Conservation (phyloP, 2,113 vertebrate genomes). For the Phrynosoma platyrhinos region DNA sequence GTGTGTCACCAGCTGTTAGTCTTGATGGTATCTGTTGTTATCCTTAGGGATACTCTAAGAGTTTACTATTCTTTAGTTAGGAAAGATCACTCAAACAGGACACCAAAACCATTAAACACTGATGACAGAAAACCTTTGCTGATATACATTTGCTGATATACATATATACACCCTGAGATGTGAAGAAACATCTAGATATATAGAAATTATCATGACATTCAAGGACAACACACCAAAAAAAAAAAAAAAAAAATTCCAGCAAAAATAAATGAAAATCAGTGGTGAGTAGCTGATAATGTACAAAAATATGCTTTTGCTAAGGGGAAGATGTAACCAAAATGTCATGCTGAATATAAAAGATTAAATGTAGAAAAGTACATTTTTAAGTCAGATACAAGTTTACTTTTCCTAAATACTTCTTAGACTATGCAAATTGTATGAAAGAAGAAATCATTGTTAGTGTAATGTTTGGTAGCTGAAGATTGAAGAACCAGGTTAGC, state of each 20-base stretch:
- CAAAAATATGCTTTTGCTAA: not conserved
- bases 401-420: not conserved
- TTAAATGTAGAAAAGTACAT: slow-evolving; percentile 29
- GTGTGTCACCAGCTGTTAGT: not conserved
- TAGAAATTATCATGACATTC: not conserved
- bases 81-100: not conserved
- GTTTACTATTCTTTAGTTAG: not conserved
- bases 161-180: not conserved
- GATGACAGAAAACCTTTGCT: not conserved
- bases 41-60: not conserved
- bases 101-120: not conserved
- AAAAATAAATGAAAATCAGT: not conserved
- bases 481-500: too few species aligned
- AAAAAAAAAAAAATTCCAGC: not conserved
- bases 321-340: not conserved
- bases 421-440: slow-evolving; percentile 20
- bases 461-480: too few species aligned
- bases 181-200: not conserved
- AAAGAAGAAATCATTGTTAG: slow-evolving; percentile 34
- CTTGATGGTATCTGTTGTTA: not conserved
- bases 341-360: not conserved
- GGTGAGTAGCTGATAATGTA: not conserved
- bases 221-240: not conserved
- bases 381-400: slow-evolving; percentile 10
- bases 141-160: not conserved